Evolutionary conservation across 2,113 vertebrate genomes (phyloP).

Genomic region (Leucopsar rothschildi): DNA sequence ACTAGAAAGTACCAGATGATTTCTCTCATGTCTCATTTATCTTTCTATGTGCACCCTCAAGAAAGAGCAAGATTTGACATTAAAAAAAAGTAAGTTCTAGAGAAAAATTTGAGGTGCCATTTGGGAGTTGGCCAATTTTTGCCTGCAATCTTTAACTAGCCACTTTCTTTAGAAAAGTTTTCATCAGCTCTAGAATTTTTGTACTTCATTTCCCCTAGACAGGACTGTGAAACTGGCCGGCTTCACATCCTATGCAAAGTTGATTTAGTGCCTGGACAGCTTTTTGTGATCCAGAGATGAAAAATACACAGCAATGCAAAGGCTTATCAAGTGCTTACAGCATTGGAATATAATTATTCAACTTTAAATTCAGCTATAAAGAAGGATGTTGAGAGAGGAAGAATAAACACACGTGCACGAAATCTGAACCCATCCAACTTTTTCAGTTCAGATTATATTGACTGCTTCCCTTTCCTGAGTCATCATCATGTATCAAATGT

Average conservation of each 20-base stretch:
- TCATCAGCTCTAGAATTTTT: background rate
- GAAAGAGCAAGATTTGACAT: background rate
- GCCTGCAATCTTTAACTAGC: background rate
- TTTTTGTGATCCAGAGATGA: background rate
- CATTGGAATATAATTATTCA: background rate
- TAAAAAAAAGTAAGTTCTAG: background rate
- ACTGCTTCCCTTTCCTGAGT: background rate
- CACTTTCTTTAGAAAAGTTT: background rate
- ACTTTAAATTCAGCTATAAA: background rate
- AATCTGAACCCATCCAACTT: background rate
- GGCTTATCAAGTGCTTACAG: background rate
- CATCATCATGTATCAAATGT: background rate
- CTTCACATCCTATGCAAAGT: background rate
- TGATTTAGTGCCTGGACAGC: background rate
- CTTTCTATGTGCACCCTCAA: background rate
- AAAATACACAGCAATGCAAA: background rate
- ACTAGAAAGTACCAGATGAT: background rate
- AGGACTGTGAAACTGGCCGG: background rate
- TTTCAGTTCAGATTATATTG: background rate
- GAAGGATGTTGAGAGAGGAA: background rate
- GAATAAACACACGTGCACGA: background rate
- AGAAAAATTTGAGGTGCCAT: background rate
- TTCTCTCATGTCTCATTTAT: background rate
- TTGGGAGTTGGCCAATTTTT: background rate
- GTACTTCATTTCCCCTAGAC: background rate